Conservation (phyloP, 2,888 invertebrate genomes). For the Liopterus haemorrhoidalis region DNA sequence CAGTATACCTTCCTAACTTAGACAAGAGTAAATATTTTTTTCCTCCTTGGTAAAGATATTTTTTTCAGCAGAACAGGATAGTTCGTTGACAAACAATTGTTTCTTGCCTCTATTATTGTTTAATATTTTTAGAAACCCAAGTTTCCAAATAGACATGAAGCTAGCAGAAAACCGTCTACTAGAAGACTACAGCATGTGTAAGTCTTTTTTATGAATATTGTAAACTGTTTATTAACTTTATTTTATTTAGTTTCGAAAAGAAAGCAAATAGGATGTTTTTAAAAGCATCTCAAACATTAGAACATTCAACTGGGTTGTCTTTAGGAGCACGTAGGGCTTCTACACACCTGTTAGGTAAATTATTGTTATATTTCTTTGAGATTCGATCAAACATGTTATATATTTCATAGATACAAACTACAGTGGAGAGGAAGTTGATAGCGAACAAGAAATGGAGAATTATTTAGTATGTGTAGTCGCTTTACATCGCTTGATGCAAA, state of each 20-base stretch:
- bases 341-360: constrained; percentile 42
- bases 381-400: constrained; percentile 1
- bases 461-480: constrained; percentile 78
- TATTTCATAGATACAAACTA: constrained; percentile 38
- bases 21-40: constrained; percentile 1
- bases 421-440: constrained; percentile 55
- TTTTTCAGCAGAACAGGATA: constrained; percentile 32
- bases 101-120: constrained; percentile 14
- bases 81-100: constrained; percentile 14
- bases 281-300: constrained; percentile 76
- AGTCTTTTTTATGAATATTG: constrained; percentile 38
- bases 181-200: constrained; percentile 77
- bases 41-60: constrained; percentile 30
- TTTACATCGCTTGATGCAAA: constrained; percentile 77
- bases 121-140: constrained; percentile 55
- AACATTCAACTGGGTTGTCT: constrained; percentile 73
- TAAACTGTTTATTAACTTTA: constrained; percentile 21
- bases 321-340: constrained; percentile 61
- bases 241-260: constrained; percentile 57
- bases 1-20: background rate
- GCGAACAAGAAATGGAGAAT: constrained; percentile 77
- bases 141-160: constrained; percentile 66
- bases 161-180: constrained; percentile 70
- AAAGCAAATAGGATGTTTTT: constrained; percentile 78
- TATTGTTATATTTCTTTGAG: constrained; percentile 1